phyloP scores from a whole-genome alignment of 2,888 invertebrate species.

The Apeira syringaria region DNA sequence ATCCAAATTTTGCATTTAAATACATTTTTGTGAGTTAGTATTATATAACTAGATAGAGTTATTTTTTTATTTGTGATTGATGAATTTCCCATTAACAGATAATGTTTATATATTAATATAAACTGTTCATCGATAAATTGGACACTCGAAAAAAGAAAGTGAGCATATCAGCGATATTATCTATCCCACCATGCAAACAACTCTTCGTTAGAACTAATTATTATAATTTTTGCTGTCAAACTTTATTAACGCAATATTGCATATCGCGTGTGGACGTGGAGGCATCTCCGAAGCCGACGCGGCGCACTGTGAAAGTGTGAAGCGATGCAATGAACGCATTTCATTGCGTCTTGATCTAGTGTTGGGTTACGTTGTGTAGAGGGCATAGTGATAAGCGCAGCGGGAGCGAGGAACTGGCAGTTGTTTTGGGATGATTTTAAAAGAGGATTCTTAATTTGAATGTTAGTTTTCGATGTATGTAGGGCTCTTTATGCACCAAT shows the following conservation, averaged over 20 bases:
- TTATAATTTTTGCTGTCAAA: constrained; percentile 14
- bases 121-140: too few species aligned
- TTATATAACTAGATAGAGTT: too few species aligned
- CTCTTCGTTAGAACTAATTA: constrained; percentile 5
- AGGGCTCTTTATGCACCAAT: too few species aligned
- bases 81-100: too few species aligned
- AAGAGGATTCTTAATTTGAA: too few species aligned
- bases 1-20: too few species aligned
- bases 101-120: too few species aligned
- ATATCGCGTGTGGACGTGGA: constrained; percentile 23
- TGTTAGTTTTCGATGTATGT: too few species aligned
- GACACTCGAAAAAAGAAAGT: not conserved
- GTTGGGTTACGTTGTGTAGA: constrained; percentile 29
- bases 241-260: constrained; percentile 13
- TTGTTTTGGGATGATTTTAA: too few species aligned
- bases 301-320: constrained; percentile 18
- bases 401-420: too few species aligned
- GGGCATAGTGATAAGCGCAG: not conserved
- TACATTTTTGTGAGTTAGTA: too few species aligned
- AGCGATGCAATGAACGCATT: constrained; percentile 15
- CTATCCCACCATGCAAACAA: not conserved
- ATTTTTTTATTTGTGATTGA: too few species aligned
- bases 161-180: not conserved
- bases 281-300: constrained; percentile 3
- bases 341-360: constrained; percentile 27